Conservation (phyloP, 2,797 vertebrate genomes). For the Melanotaenia nigrans region DNA sequence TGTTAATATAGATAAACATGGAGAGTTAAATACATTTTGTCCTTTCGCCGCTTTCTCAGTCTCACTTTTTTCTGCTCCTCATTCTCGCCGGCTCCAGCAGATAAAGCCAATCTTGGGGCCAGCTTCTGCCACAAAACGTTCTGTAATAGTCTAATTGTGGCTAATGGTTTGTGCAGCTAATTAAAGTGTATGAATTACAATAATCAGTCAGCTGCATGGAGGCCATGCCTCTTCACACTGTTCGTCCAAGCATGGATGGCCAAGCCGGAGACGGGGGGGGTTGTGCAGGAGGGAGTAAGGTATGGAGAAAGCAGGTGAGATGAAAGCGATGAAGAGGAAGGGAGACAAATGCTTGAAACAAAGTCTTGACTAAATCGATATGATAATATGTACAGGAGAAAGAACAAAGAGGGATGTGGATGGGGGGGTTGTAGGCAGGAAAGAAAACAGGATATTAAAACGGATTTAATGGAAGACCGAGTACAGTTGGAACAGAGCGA, state of each 20-base stretch:
- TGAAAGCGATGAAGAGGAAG: constrained; percentile 59
- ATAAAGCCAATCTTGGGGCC: constrained; percentile 77
- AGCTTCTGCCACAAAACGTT: constrained; percentile 95
- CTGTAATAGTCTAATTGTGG: constrained; percentile 99
- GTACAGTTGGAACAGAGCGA: not conserved
- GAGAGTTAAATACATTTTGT: constrained; percentile 34
- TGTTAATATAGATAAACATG: constrained; percentile 34
- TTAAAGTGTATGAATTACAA: constrained; percentile 99
- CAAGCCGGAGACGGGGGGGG: constrained; percentile 30
- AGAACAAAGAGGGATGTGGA: constrained; percentile 16
- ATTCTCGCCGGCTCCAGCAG: constrained; percentile 50
- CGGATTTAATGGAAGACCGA: constrained; percentile 6
- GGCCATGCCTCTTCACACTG: constrained; percentile 70
- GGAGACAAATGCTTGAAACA: constrained; percentile 35
- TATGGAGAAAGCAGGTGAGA: constrained; percentile 43
- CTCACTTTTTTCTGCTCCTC: constrained; percentile 18
- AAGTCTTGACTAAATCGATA: constrained; percentile 18
- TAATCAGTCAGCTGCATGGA: constrained; percentile 97
- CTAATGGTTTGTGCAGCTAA: constrained; percentile 99
- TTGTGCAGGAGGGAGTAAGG: constrained; percentile 37
- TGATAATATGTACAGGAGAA: constrained; percentile 16
- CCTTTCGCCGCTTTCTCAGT: constrained; percentile 19
- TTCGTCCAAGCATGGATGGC: constrained; percentile 76
- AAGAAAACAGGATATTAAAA: constrained; percentile 26
- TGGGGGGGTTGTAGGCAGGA: constrained; percentile 11